Evolutionary conservation across 2,888 invertebrate species (phyloP), one percentile per base, ranked within the genome.

Genomic region (Eupithecia dodoneata): DNA sequence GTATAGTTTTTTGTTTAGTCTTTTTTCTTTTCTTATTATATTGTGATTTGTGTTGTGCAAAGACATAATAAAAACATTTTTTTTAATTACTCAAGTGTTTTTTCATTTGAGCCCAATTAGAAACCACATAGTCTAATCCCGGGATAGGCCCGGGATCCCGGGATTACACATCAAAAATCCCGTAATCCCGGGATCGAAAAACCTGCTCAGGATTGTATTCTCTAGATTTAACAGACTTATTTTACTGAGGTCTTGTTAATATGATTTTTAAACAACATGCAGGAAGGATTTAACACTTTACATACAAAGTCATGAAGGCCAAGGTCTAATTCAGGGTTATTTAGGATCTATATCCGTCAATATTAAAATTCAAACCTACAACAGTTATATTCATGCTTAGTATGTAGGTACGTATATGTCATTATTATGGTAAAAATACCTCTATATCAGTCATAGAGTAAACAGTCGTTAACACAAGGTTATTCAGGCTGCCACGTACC

Each of bases 391-490:
- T 18, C 10, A 63, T 63, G 4, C 0, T 55, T n/a, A n/a, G 7
- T 55, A n/a, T 15, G 52, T 52, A 15, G 15, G 15, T 52, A 52
- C 2, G 15, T 15, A 52, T 52, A 12, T 30, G 30, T 63, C 30
- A 30, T 12, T 7, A 30, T 30, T 12, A 12, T 10, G 18, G 9
- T 30, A 63, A 63, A 63, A 63, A 63, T 63, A 63, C 30, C 10
- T 63, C 10, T 10, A 12, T 4, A 4, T 4, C 4, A 4, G 18
- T 18, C 63, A 10, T n/a, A 30, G 4, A 63, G 63, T 63, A 63
- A 63, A 63, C 63, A 63, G 30, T 63, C 63, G 63, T 30, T 63
- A 63, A 30, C 63, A 30, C 12, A 63, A 63, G 63, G 63, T 30
- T 63, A 30, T 63, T 18, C 63, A 30, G 18, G 63, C 18, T 63